Conservation (phyloP, 1,140 invertebrate species). For the Drosophila ananassae region DNA sequence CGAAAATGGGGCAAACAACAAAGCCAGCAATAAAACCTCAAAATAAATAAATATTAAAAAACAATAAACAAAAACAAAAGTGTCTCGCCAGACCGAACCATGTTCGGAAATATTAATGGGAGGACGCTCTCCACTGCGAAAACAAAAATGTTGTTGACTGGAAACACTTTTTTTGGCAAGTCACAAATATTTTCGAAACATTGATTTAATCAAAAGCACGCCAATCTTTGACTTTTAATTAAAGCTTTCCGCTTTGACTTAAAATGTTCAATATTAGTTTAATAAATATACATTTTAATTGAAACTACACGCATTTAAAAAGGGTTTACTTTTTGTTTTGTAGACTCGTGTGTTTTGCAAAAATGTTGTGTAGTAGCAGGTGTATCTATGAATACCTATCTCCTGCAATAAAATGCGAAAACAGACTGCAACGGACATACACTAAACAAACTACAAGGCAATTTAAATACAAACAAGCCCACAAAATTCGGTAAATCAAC, state of each 20-base stretch:
- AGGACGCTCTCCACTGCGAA: background rate
- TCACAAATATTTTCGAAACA: background rate
- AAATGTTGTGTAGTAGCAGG: conserved; percentile 42
- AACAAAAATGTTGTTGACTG: background rate
- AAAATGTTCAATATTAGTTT: too few relatives aligned
- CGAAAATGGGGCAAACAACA: conserved; percentile 26
- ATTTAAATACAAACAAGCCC: conserved; percentile 75
- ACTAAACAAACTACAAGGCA: conserved; percentile 67
- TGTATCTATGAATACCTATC: conserved; percentile 68
- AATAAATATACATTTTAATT: too few relatives aligned
- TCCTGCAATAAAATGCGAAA: conserved; percentile 49
- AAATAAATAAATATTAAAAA: conserved; percentile 12
- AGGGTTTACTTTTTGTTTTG: background rate
- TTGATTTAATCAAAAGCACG: background rate
- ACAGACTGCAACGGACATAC: conserved; percentile 21
- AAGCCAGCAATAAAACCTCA: conserved; percentile 15
- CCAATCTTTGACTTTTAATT: background rate
- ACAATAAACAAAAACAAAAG: conserved; percentile 4
- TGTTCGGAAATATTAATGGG: background rate
- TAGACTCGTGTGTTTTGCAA: background rate
- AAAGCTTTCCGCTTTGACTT: background rate
- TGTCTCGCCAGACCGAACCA: background rate
- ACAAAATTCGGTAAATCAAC: conserved; percentile 49
- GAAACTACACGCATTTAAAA: background rate
- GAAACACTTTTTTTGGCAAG: background rate